Evolutionary conservation across 2,113 vertebrate species (phyloP).

Genomic region (Chionis minor): DNA sequence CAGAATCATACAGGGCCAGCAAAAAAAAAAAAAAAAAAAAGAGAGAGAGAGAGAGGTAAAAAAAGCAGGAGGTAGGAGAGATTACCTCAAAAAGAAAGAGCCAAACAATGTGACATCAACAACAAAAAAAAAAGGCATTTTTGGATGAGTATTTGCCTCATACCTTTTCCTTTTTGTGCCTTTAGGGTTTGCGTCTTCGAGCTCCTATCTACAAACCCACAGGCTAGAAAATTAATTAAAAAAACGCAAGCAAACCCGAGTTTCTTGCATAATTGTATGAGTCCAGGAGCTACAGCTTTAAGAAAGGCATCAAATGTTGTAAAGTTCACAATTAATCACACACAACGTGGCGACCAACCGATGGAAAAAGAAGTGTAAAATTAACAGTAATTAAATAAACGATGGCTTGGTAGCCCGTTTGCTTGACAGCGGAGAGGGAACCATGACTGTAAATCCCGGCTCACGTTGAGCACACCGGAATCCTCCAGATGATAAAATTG

Average conservation of each 20-base stretch:
- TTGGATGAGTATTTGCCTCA: background rate
- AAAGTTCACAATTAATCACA: background rate
- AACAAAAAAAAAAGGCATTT: background rate
- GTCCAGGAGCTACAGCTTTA: conserved; percentile 21
- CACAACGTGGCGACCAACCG: background rate
- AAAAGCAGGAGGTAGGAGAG: background rate
- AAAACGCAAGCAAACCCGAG: background rate
- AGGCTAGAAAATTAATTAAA: background rate
- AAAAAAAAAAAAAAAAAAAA: background rate
- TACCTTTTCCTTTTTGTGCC: background rate
- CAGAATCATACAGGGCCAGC: background rate
- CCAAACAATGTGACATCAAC: background rate
- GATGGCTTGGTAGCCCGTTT: background rate
- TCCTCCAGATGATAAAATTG: conserved; percentile 3
- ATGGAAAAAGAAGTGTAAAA: conserved; percentile 1
- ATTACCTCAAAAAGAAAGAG: background rate
- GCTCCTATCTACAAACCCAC: background rate
- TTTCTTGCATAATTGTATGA: background rate
- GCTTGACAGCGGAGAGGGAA: background rate
- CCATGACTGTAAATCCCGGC: background rate
- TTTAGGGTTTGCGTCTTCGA: background rate
- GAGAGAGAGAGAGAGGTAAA: fast-evolving
- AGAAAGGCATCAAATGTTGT: background rate
- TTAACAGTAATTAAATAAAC: conserved; percentile 14
- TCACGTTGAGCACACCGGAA: background rate